phyloP scores from a whole-genome alignment of 2,888 invertebrate species.

The Prosapia bicincta region DNA sequence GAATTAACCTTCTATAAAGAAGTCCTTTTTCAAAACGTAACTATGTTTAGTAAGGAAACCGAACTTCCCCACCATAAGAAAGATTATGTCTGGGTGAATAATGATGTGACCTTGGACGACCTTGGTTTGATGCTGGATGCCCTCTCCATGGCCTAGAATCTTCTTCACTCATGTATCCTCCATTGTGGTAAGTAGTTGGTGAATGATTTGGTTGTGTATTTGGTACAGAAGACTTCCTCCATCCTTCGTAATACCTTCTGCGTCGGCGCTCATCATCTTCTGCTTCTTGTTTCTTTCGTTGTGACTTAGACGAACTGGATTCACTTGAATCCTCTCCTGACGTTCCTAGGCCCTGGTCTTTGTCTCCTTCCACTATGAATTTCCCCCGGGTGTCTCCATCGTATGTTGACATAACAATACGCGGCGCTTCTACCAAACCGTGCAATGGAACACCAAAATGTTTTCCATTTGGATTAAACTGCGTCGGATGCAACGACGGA shows the following conservation, averaged over 20 bases:
- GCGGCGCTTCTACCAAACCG: slow-evolving; percentile 27
- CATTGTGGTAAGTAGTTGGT: slow-evolving; percentile 54
- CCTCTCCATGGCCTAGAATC: slow-evolving; percentile 35
- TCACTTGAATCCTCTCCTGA: slow-evolving; percentile 83
- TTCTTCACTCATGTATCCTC: slow-evolving; percentile 48
- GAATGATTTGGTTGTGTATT: slow-evolving; percentile 48
- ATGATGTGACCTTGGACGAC: slow-evolving; percentile 20
- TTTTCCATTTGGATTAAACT: slow-evolving; percentile 29
- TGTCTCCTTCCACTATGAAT: slow-evolving; percentile 45
- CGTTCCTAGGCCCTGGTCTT: slow-evolving; percentile 77
- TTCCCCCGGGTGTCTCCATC: slow-evolving; percentile 37
- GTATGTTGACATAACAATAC: slow-evolving; percentile 33
- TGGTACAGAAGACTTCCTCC: slow-evolving; percentile 60
- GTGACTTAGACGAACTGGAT: slow-evolving; percentile 71
- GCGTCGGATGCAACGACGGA: slow-evolving; percentile 49
- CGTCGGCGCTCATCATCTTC: slow-evolving; percentile 56
- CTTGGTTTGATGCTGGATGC: slow-evolving; percentile 21
- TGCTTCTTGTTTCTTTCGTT: slow-evolving; percentile 54
- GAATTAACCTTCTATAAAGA: background rate
- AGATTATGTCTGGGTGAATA: slow-evolving; percentile 22
- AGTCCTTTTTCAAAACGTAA: background rate
- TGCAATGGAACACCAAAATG: slow-evolving; percentile 34
- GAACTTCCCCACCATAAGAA: slow-evolving; percentile 22
- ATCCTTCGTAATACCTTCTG: slow-evolving; percentile 63
- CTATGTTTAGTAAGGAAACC: slow-evolving; percentile 20